Percentiles rank a stretch among this genome's conserved stretches.
Evolutionary conservation across 2,797 vertebrate genomes (phyloP).

Genomic region (Protonibea diacanthus): DNA sequence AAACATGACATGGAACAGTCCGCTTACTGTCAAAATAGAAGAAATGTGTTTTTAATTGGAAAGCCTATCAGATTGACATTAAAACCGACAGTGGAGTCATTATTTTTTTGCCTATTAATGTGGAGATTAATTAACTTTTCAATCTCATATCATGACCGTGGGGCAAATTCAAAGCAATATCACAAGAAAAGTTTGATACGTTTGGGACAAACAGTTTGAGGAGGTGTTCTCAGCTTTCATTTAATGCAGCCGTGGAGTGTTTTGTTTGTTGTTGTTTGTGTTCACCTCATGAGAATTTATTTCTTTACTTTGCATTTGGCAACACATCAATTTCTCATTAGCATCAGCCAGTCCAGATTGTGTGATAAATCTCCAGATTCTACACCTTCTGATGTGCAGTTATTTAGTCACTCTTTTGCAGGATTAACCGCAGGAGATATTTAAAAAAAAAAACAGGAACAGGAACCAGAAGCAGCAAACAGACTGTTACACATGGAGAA

Average conservation of each 20-base stretch:
- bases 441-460: background rate
- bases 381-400: conserved; percentile 10
- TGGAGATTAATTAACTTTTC: conserved; percentile 57
- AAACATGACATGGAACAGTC: background rate
- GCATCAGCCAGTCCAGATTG: conserved; percentile 11
- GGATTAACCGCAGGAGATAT: background rate
- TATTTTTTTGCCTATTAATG: conserved; percentile 23
- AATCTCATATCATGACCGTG: conserved; percentile 27
- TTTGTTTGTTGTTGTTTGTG: conserved; percentile 11
- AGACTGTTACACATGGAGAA: background rate
- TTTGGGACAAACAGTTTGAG: background rate
- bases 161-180: conserved; percentile 20
- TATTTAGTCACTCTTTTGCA: background rate
- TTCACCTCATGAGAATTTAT: conserved; percentile 15
- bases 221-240: conserved; percentile 2
- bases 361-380: conserved; percentile 19
- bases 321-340: conserved; percentile 32
- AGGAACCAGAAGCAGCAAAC: background rate
- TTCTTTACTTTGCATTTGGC: conserved; percentile 20
- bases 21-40: conserved; percentile 16
- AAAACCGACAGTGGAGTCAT: conserved; percentile 16
- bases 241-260: background rate
- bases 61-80: conserved; percentile 44
- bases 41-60: conserved; percentile 46
- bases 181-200: background rate